A percentile compares a stretch with the other conserved stretches of the same genome.
Conservation (phyloP, 1,140 invertebrate species). For the Habropoda laboriosa region DNA sequence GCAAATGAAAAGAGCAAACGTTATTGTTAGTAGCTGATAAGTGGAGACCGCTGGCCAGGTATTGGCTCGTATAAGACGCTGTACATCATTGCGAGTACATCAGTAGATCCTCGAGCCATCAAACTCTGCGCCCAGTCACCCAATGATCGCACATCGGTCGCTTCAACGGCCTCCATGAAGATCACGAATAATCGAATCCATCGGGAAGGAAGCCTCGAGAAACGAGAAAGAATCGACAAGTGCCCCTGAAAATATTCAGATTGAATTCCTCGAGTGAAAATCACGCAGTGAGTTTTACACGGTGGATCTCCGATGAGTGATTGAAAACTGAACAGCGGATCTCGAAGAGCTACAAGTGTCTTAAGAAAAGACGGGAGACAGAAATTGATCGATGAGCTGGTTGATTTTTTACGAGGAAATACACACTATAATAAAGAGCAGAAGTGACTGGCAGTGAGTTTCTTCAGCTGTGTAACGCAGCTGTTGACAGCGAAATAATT, state of each 20-base stretch:
- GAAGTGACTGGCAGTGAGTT: not conserved
- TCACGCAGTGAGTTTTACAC: no score
- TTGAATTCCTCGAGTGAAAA: not conserved
- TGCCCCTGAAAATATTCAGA: not conserved
- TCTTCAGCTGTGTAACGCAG: not conserved
- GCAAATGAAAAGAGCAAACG: constrained; percentile 71
- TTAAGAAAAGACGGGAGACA: not conserved
- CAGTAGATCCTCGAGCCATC: constrained; percentile 54
- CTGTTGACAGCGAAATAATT: not conserved
- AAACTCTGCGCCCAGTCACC: constrained; percentile 6
- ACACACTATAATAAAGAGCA: not conserved
- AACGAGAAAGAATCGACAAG: not conserved
- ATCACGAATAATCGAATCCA: accelerated
- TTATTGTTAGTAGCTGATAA: constrained; percentile 71
- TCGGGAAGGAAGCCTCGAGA: not conserved
- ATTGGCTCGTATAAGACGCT: constrained; percentile 63
- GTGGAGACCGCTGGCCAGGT: constrained; percentile 65
- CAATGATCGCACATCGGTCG: no score
- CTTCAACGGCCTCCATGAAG: not conserved
- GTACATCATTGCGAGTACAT: constrained; percentile 39
- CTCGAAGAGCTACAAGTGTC: not conserved
- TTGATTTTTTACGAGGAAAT: not conserved
- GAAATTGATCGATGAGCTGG: not conserved
- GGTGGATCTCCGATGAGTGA: no score
- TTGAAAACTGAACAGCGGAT: not conserved